Evolutionary conservation across 2,113 vertebrate species (phyloP), one percentile per base, ranked within the genome.

Genomic region (Thunnus maccoyii): DNA sequence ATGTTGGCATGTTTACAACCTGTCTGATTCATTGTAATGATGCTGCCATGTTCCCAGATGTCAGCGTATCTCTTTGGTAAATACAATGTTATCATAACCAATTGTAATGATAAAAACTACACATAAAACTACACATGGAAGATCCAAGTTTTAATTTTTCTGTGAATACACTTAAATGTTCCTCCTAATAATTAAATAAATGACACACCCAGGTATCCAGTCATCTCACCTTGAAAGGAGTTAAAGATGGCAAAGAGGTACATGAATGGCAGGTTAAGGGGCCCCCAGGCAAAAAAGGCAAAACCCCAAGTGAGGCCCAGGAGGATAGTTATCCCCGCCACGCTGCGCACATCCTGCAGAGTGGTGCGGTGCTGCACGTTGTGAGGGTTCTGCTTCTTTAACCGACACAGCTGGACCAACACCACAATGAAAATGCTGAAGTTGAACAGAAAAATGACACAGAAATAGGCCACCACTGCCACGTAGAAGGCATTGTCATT

Each of bases 191-290:
- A 27, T 47, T 65, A 32, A 32, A 30, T 69, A 56, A 18, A 57
- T 46, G 2, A 41, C 25, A 30, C 2, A 30, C 5, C 18, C 14
- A 30, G 15, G 36, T 41, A 52, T 3, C 11, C 5, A 63, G 3
- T 32, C 3, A 44, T 8, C 93, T 92, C 86, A 99, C 98, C 98
- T 95, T 99, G 98, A 30, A 99, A 92, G 20, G 96, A 96, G 92
- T 99, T 99, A 91, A 98, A 98, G 90, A 99, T 97, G 80, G 97
- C 92, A 74, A 99, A 99, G 72, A 99, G 96, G 92, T 97, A 99
- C 94, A 96, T 98, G 88, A 99, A 98, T 1, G 95, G 60, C 58
- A 97, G 90, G 82, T 97, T 97, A 47, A 97, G 91, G 2, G 95
- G 95, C 2, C 95, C 97, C 96, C 96, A 98, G 18, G 97, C 97